Conservation (phyloP, 2,113 vertebrate genomes). For the Datnioides undecimradiatus region DNA sequence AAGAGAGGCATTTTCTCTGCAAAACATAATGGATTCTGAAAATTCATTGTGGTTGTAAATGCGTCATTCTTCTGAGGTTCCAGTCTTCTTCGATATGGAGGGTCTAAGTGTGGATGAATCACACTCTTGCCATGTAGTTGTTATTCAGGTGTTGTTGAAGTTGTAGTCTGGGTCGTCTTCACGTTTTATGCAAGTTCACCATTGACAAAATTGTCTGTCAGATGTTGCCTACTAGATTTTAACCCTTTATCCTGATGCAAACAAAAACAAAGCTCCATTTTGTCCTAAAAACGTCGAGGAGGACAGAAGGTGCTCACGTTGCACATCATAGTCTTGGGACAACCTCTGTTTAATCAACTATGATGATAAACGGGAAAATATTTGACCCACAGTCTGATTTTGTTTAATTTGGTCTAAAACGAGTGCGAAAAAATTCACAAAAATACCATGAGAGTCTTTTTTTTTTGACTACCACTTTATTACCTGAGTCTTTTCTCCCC, state of each 20-base stretch:
- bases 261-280: slow-evolving; percentile 33
- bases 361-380: slow-evolving; percentile 23
- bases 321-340: not conserved
- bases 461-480: slow-evolving; percentile 58
- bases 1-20: not conserved
- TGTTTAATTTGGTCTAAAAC: not conserved
- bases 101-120: slow-evolving; percentile 1
- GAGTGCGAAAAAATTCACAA: slow-evolving; percentile 6
- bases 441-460: not conserved
- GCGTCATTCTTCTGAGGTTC: slow-evolving; percentile 18
- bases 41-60: not conserved
- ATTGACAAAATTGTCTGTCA: not conserved
- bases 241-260: slow-evolving; percentile 31
- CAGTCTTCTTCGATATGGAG: slow-evolving; percentile 34
- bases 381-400: not conserved
- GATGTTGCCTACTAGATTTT: not conserved
- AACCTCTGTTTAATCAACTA: slow-evolving; percentile 32
- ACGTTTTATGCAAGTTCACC: not conserved
- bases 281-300: slow-evolving; percentile 25
- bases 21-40: not conserved
- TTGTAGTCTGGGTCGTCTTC: not conserved
- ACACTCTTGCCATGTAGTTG: not conserved
- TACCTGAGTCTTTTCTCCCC: slow-evolving; percentile 98
- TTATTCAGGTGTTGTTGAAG: not conserved
- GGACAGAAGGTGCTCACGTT: not conserved